A percentile compares a stretch with the other conserved stretches of the same genome.
Conservation (phyloP, 2,113 vertebrate species). For the Megaceryle torquata region DNA sequence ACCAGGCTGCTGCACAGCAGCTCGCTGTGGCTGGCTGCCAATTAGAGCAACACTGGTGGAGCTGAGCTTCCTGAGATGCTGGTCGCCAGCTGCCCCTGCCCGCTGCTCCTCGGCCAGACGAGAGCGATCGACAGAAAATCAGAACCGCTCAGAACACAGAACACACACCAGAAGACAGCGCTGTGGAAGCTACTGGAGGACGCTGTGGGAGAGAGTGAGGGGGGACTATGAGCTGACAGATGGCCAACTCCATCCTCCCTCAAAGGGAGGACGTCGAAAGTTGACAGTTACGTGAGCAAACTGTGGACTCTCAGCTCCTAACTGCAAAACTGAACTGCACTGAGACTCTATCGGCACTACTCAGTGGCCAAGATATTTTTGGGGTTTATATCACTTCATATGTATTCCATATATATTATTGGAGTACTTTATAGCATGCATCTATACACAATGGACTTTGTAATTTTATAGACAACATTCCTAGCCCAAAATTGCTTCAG, state of each 20-base stretch:
- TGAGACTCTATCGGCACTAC: background rate
- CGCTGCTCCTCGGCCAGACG: background rate
- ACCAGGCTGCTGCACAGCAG: background rate
- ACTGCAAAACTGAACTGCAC: background rate
- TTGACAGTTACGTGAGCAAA: background rate
- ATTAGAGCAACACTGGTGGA: background rate
- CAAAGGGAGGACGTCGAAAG: background rate
- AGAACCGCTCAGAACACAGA: no score
- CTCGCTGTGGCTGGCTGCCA: background rate
- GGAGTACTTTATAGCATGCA: background rate
- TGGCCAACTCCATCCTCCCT: background rate
- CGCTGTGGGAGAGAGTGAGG: background rate
- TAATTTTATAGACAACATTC: background rate
- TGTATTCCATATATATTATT: background rate
- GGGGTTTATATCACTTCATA: background rate
- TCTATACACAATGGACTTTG: background rate
- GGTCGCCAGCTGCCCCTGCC: background rate
- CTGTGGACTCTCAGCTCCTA: background rate
- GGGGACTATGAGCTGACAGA: background rate
- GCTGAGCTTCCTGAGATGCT: fast-evolving
- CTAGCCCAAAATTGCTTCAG: background rate
- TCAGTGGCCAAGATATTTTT: background rate
- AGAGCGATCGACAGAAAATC: no score
- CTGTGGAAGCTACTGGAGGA: background rate
- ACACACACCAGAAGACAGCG: no score